Percentiles rank a stretch among this genome's conserved stretches.
Conservation (phyloP, 1,140 invertebrate genomes). For the Helicoverpa zea region DNA sequence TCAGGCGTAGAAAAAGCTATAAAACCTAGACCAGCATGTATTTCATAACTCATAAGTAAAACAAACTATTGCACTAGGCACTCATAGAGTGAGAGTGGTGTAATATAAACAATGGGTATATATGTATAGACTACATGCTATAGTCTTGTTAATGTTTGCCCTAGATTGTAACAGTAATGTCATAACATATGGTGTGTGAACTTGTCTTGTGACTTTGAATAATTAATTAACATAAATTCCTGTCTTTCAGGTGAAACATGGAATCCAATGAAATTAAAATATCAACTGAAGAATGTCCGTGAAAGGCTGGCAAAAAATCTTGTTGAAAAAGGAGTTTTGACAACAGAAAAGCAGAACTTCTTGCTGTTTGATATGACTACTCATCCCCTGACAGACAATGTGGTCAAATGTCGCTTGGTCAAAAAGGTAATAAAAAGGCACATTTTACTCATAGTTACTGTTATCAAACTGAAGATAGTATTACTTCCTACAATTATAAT, state of each 20-base stretch:
- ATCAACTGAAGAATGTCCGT: constrained; percentile 99
- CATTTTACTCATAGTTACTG: neutral
- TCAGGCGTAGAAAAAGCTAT: too few relatives aligned
- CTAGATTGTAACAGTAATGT: too few relatives aligned
- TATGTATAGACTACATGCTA: too few relatives aligned
- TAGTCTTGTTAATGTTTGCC: too few relatives aligned
- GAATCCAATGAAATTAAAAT: constrained; percentile 99
- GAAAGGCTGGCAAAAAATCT: constrained; percentile 99
- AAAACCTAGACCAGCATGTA: too few relatives aligned
- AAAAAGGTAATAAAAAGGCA: constrained; percentile 92
- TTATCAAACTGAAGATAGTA: constrained; percentile 4
- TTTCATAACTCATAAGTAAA: too few relatives aligned
- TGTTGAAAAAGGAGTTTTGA: constrained; percentile 99
- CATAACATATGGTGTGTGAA: too few relatives aligned
- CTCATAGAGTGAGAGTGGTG: too few relatives aligned
- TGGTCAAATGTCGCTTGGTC: constrained; percentile 98
- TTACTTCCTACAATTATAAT: neutral
- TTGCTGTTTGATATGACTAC: constrained; percentile 99
- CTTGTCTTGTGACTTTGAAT: too few relatives aligned
- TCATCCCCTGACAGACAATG: constrained; percentile 98
- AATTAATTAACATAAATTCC: neutral
- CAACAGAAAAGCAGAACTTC: constrained; percentile 99
- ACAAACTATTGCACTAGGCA: too few relatives aligned
- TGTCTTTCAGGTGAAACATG: constrained; percentile 96
- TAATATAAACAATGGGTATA: too few relatives aligned